A percentile compares a stretch with the other conserved stretches of the same genome.
Evolutionary conservation across 2,888 invertebrate genomes (phyloP).

Genomic region (Drosophila pullipes): DNA sequence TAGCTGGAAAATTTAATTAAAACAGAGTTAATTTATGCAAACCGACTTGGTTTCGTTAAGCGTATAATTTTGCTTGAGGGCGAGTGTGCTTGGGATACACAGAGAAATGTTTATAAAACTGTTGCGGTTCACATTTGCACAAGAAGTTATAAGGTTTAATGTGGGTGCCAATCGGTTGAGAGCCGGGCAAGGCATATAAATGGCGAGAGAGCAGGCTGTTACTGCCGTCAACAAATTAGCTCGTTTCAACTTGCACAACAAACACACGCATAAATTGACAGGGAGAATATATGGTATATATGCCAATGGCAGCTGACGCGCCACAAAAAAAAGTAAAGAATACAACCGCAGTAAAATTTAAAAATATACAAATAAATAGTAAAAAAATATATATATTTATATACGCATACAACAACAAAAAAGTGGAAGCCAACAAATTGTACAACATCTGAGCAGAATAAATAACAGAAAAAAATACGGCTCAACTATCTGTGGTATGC

Average conservation of each 20-base stretch:
- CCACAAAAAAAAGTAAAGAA: constrained; percentile 31
- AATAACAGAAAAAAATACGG: constrained; percentile 47
- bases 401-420: constrained; percentile 3
- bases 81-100: background rate
- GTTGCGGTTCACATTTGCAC: constrained; percentile 38
- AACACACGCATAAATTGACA: constrained; percentile 8
- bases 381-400: background rate
- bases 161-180: constrained; percentile 28
- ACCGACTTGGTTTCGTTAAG: constrained; percentile 26
- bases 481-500: background rate
- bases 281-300: constrained; percentile 68
- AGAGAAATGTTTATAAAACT: constrained; percentile 21
- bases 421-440: constrained; percentile 57
- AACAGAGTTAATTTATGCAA: constrained; percentile 62
- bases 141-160: constrained; percentile 33
- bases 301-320: constrained; percentile 78
- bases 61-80: constrained; percentile 23
- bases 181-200: constrained; percentile 28
- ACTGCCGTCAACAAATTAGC: constrained; percentile 78
- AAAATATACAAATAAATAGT: constrained; percentile 12
- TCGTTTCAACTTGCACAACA: constrained; percentile 64
- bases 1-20: constrained; percentile 69
- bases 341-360: constrained; percentile 56
- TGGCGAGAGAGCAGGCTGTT: constrained; percentile 41
- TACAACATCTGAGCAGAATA: constrained; percentile 76